phyloP scores from a whole-genome alignment of 2,888 invertebrate species.

The Adineta ricciae region DNA sequence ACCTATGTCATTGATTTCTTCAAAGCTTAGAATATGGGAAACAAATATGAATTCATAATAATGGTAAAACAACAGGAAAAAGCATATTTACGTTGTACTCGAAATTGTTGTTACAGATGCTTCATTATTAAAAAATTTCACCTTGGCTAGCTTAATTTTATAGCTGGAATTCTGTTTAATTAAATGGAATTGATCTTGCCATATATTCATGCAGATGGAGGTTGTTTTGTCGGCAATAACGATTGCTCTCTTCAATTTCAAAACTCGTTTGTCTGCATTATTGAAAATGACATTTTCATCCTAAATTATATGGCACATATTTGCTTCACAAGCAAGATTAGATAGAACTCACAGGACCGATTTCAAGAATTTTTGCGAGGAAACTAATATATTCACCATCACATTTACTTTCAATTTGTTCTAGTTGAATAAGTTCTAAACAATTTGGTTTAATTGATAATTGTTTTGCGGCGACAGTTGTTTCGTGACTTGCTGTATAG shows the following conservation, averaged over 20 bases:
- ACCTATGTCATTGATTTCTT: background rate
- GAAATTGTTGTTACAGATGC: background rate
- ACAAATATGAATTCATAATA: too few relatives aligned
- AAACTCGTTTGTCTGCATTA: background rate
- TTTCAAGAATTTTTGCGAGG: background rate
- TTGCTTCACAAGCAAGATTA: background rate
- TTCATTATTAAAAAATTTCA: background rate
- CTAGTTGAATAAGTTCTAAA: background rate
- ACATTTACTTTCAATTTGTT: background rate
- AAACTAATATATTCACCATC: background rate
- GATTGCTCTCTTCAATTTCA: background rate
- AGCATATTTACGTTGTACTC: too few relatives aligned
- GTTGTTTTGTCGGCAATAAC: background rate
- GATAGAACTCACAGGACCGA: background rate
- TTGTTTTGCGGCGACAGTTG: background rate
- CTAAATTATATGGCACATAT: background rate
- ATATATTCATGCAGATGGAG: background rate
- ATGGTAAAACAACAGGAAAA: too few relatives aligned
- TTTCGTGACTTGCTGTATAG: background rate
- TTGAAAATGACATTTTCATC: background rate
- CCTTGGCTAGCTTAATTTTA: background rate
- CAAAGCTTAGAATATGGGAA: too few relatives aligned
- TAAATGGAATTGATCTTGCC: background rate
- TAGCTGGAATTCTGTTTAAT: background rate
- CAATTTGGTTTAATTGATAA: too few relatives aligned